Evolutionary conservation across 2,888 invertebrate species (phyloP).

Genomic region (Protodeltote pygarga): DNA sequence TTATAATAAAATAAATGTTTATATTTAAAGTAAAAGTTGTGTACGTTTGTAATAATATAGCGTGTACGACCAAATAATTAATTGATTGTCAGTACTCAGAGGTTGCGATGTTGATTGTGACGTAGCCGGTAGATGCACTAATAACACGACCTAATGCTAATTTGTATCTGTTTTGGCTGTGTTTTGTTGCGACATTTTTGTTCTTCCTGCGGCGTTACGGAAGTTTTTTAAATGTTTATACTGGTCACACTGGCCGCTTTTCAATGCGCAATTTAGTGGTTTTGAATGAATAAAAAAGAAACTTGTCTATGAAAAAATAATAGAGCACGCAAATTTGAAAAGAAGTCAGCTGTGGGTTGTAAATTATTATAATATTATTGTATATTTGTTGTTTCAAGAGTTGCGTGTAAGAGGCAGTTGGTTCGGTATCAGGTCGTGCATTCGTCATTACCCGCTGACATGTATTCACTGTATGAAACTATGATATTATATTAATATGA

Average conservation of each 20-base stretch:
- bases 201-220: constrained; percentile 48
- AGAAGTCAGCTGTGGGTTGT: constrained; percentile 17
- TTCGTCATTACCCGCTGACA: constrained; percentile 80
- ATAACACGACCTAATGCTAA: constrained; percentile 60
- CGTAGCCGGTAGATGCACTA: constrained; percentile 64
- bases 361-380: constrained; percentile 21
- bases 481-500: constrained; percentile 83
- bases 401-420: constrained; percentile 50
- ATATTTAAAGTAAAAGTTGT: constrained; percentile 67
- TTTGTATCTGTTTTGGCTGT: constrained; percentile 58
- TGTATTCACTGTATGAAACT: constrained; percentile 81
- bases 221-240: constrained; percentile 43
- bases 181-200: constrained; percentile 60
- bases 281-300: constrained; percentile 8
- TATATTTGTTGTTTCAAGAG: constrained; percentile 37
- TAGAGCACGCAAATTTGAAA: constrained; percentile 17
- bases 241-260: constrained; percentile 52
- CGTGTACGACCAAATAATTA: constrained; percentile 74
- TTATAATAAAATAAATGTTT: constrained; percentile 66
- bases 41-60: constrained; percentile 72
- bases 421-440: constrained; percentile 66
- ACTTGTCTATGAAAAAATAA: constrained; percentile 23
- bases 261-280: constrained; percentile 30
- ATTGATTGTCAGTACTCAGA: constrained; percentile 57
- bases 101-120: constrained; percentile 55